Evolutionary conservation across 2,888 invertebrate species (phyloP), one percentile per base, ranked within the genome.

Genomic region (Colletes collaris): DNA sequence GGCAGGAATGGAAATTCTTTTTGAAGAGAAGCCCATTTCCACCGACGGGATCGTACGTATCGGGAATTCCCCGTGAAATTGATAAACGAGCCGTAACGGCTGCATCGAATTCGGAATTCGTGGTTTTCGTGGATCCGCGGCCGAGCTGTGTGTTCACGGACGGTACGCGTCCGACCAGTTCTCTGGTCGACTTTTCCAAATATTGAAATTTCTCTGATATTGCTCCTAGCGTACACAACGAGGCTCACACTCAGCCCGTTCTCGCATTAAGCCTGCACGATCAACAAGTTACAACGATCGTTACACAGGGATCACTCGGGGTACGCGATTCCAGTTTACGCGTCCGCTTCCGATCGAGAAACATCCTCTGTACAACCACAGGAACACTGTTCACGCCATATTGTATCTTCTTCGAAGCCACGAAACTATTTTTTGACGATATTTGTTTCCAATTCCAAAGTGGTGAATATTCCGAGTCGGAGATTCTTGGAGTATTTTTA

Each of bases 181-280:
- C 56, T 13, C 62, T 7, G 16, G 11, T 13, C 64, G 63, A 53
- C 73, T 72, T 72, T 65, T 55, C 19, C 72, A 76, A 76, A 72
- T 76, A 76, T 76, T 65, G 76, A 76, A 76, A 76, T 65, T 52
- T 53, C 76, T 16, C 44, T 11, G 76, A 53, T 65, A 72, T 27
- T 16, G 37, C 27, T 19, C 4, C 62, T 16, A 11, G 7, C 11
- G 11, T 6, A 16, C 27, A 44, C n/a, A 46, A n/a, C n/a, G 10
- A 19, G 4, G 10, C 10, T 1, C 13, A 40, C 19, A 8, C 37
- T 4, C n/a, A 19, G 3, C 16, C n/a, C 55, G 19, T 16, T 55
- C 16, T 16, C 11, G 52, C 35, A 50, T 50, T 53, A 72, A 65
- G 27, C 44, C 11, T 0, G 52, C 58, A 5, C 52, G 37, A 65